phyloP scores from a whole-genome alignment of 2,888 invertebrate species.

The Nomada fabriciana region DNA sequence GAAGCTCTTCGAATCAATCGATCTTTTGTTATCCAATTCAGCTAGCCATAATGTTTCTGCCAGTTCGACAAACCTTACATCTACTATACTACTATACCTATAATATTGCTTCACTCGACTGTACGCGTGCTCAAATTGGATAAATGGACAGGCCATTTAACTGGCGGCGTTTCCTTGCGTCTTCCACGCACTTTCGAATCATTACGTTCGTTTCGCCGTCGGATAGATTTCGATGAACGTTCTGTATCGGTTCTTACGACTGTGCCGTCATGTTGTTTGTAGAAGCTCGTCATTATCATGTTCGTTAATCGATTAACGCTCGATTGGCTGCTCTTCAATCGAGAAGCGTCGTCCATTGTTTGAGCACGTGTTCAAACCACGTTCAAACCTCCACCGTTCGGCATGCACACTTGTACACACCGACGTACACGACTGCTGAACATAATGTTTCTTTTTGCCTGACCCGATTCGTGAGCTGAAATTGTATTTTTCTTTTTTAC shows the following conservation, averaged over 20 bases:
- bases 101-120: no score
- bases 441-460: constrained; percentile 15
- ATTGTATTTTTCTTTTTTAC: neutral
- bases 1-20: neutral
- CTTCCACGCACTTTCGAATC: no score
- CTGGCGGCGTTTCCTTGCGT: no score
- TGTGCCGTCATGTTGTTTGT: constrained; percentile 12
- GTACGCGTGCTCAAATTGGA: no score
- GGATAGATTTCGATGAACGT: no score
- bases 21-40: neutral
- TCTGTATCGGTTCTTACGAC: neutral
- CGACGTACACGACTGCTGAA: neutral
- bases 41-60: no score
- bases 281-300: constrained; percentile 41
- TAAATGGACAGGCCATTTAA: no score
- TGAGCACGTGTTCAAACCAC: constrained; percentile 46
- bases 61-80: no score
- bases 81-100: no score
- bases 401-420: neutral
- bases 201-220: no score
- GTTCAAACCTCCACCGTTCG: constrained; percentile 2
- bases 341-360: constrained; percentile 45
- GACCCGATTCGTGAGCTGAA: neutral
- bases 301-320: constrained; percentile 49
- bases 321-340: constrained; percentile 49